Percentiles rank a stretch among this genome's conserved stretches.
phyloP scores from a whole-genome alignment of 1,140 invertebrate genomes.

The Oncopeltus fasciatus region DNA sequence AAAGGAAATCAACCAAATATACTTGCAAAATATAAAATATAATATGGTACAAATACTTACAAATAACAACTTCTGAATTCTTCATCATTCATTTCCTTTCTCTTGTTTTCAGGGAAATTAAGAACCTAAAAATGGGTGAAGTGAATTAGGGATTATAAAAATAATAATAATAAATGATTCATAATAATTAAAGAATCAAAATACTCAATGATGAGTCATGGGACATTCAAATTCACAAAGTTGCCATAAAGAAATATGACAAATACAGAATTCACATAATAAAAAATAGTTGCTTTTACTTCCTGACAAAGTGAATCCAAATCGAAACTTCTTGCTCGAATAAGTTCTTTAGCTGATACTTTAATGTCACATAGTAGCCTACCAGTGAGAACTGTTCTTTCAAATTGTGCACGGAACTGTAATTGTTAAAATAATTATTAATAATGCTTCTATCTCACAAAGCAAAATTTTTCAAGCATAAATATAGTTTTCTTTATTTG shows the following conservation, averaged over 20 bases:
- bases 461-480: neutral
- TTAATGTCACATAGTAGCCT: conserved; percentile 87
- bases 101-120: conserved; percentile 40
- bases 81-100: conserved; percentile 50
- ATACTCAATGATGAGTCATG: too few relatives aligned
- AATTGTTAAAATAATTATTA: conserved; percentile 8
- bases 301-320: conserved; percentile 64
- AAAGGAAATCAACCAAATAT: too few relatives aligned
- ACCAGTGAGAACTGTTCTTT: conserved; percentile 49
- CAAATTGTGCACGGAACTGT: conserved; percentile 33
- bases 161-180: neutral
- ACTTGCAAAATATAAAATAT: too few relatives aligned
- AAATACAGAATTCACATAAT: too few relatives aligned
- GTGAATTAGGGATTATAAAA: neutral
- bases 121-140: conserved; percentile 20
- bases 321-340: conserved; percentile 82
- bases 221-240: neutral
- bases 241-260: neutral
- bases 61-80: conserved; percentile 53
- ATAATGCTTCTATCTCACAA: neutral
- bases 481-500: neutral
- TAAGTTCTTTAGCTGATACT: conserved; percentile 82
- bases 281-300: too few relatives aligned
- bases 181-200: neutral
- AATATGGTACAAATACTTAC: too few relatives aligned